phyloP scores from a whole-genome alignment of 2,888 invertebrate genomes.

The Scrobipalpa atriplicella region DNA sequence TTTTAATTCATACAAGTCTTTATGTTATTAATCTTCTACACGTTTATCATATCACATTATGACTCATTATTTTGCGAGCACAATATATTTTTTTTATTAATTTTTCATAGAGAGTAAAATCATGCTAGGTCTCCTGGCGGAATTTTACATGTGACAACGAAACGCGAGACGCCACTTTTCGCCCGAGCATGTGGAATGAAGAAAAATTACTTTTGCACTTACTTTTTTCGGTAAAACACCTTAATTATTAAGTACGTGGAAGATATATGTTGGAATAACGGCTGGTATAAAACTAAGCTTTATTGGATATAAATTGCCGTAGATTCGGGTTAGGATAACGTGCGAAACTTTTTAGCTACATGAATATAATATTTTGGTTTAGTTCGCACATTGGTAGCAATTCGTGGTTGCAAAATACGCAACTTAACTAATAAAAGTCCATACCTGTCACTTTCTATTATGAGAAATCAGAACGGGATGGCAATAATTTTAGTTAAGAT shows the following conservation, averaged over 20 bases:
- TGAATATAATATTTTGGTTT: too few relatives aligned
- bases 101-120: not conserved
- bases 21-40: too few relatives aligned
- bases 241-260: not conserved
- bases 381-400: too few relatives aligned
- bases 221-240: not conserved
- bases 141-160: not conserved
- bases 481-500: too few relatives aligned
- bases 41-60: too few relatives aligned
- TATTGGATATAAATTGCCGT: not conserved
- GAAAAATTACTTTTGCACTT: constrained; percentile 2
- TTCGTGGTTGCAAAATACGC: too few relatives aligned
- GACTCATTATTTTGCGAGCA: too few relatives aligned
- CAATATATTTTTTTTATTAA: not conserved
- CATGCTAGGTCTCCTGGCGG: not conserved
- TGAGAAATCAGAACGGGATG: too few relatives aligned
- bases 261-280: not conserved
- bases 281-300: not conserved
- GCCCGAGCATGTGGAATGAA: constrained; percentile 2
- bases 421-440: too few relatives aligned
- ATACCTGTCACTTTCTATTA: too few relatives aligned
- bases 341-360: too few relatives aligned
- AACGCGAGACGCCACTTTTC: not conserved
- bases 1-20: too few relatives aligned
- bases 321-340: not conserved